These are phyloP conservation scores for Apogon hyalosoma DNA, from an alignment of 2,797 vertebrate species.

Conservation along the genomic window DNA sequence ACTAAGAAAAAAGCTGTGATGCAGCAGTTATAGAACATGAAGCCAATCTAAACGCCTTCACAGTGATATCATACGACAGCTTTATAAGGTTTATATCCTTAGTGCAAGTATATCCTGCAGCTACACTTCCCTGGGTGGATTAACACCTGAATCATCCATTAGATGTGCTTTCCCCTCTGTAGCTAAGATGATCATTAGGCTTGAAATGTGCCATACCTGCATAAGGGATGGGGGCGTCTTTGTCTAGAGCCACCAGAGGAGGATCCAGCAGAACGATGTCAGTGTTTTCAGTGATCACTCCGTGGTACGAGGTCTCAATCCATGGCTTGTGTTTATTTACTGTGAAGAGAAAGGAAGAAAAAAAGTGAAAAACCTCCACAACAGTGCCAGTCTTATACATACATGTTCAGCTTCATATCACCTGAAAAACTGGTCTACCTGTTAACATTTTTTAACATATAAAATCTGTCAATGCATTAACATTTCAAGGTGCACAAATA, in stretches of 20 bases:
- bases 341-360: conserved; percentile 62
- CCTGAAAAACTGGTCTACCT: not conserved
- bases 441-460: not conserved
- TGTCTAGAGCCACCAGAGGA: conserved; percentile 95
- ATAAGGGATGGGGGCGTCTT: conserved; percentile 94
- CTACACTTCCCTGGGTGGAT: conserved; percentile 36
- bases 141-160: conserved; percentile 48
- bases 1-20: conserved; percentile 18
- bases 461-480: too few species aligned
- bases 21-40: conserved; percentile 41
- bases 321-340: conserved; percentile 99
- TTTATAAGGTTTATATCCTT: conserved; percentile 43
- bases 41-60: conserved; percentile 44
- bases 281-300: conserved; percentile 96
- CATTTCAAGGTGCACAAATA: not conserved
- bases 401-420: conserved; percentile 14
- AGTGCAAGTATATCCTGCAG: conserved; percentile 37
- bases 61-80: conserved; percentile 47
- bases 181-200: not conserved
- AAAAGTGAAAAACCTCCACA: conserved; percentile 1
- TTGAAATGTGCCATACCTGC: conserved; percentile 86
- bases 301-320: conserved; percentile 97
- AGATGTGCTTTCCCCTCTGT: not conserved
- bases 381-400: not conserved
- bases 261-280: conserved; percentile 94